Base-by-base conservation (phyloP, 2,888 invertebrate genomes). In the Molorchus minor region DNA sequence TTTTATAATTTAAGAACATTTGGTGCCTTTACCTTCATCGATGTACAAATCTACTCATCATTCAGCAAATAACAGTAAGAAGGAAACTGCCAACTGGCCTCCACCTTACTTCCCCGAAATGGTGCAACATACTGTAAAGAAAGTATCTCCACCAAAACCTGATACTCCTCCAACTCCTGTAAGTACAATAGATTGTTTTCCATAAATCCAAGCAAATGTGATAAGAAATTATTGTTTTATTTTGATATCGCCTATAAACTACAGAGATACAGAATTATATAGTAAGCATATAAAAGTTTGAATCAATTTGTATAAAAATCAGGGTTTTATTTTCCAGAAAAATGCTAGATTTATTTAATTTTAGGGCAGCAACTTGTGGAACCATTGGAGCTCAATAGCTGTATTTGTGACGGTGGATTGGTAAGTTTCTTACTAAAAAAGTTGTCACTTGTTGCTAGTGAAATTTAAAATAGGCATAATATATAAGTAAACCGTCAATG, bases 131-230 rank as follows among this genome's bases (percentile, higher is more conserved):
- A 36, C 61, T 8, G 19, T 57, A 10, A 69, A 62, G 40, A 71
- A 66, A 45, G 58, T 67, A 13, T 69, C 79, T 1, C 81, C 82
- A 10, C 81, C 82, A 1, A 83, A 83, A 66, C 81, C 82, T 1
- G 81, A 83, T 69, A 81, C 82, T n/a, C 81, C 83, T 16, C 81
- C 81, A 12, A 72, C 75, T 29, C 78, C 81, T 10, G 82, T 82
- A 77, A 71, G 70, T 69, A 45, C 21, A 47, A 3, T 15, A 44
- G 29, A 3, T 15, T 21, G 15, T 7, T 13, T 43, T 25, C 5
- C n/a, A n/a, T n/a, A n/a, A n/a, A n/a, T n/a, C n/a, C n/a, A n/a
- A n/a, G n/a, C n/a, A n/a, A n/a, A n/a, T n/a, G n/a, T n/a, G n/a
- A n/a, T n/a, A n/a, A n/a, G n/a, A n/a, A n/a, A n/a, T n/a, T n/a